Conservation (phyloP, 2,888 invertebrate genomes). For the Biston stratarius region DNA sequence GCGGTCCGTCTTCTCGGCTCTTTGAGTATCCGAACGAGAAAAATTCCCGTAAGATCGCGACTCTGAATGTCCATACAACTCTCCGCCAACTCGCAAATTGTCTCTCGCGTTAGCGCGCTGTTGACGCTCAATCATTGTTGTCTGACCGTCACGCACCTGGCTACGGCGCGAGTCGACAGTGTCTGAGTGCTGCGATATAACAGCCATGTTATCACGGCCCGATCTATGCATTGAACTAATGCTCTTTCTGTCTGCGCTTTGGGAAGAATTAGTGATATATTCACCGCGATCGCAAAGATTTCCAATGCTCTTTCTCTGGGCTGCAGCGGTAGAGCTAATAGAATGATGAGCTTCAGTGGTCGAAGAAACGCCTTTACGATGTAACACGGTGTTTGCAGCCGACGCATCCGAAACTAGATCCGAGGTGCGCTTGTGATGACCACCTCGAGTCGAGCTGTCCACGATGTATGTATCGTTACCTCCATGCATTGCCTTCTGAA, state of each 20-base stretch:
- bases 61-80: conserved; percentile 91
- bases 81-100: conserved; percentile 90
- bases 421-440: conserved; percentile 91
- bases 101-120: conserved; percentile 88
- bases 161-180: conserved; percentile 67
- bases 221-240: conserved; percentile 93
- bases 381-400: conserved; percentile 91
- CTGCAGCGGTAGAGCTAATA: conserved; percentile 90
- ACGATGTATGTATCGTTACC: conserved; percentile 55
- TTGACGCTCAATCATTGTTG: conserved; percentile 86
- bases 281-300: conserved; percentile 92
- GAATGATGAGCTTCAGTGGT: conserved; percentile 91
- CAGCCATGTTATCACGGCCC: conserved; percentile 82
- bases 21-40: conserved; percentile 81
- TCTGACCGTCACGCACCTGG: conserved; percentile 82
- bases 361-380: conserved; percentile 90
- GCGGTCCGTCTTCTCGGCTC: conserved; percentile 68
- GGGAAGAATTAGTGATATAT: conserved; percentile 88
- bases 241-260: conserved; percentile 91
- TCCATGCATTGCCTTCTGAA: conserved; percentile 83
- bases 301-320: conserved; percentile 92
- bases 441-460: conserved; percentile 68
- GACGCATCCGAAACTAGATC: conserved; percentile 91
- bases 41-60: conserved; percentile 90
- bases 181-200: conserved; percentile 84